Conservation (phyloP, 2,113 vertebrate species). For the Montifringilla adamsi region DNA sequence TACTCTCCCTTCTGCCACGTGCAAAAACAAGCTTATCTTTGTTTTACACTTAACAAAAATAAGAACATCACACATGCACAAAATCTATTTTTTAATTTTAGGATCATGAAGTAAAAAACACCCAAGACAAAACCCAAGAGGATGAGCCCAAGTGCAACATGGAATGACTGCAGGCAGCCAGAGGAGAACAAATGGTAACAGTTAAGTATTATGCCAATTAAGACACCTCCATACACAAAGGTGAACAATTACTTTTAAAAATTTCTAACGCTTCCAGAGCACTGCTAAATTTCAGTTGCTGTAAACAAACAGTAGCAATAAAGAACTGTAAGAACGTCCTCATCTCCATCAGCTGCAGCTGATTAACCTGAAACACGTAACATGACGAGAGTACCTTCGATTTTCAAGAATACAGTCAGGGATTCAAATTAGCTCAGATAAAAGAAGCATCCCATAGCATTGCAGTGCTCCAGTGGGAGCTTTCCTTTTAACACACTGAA, state of each 20-base stretch:
- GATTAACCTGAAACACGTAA: neutral
- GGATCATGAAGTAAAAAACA: neutral
- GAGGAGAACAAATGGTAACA: neutral
- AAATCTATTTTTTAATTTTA: neutral
- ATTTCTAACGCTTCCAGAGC: neutral
- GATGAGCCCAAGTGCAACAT: neutral
- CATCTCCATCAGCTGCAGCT: neutral
- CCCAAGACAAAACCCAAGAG: neutral
- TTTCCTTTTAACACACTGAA: neutral
- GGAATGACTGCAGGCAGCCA: rapidly evolving
- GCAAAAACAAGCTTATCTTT: neutral
- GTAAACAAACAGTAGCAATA: neutral
- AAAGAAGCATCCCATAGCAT: neutral
- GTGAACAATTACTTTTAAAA: neutral
- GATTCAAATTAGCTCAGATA: neutral
- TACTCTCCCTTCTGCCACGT: neutral
- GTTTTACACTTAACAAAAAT: neutral
- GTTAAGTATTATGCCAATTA: neutral
- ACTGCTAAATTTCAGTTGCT: neutral
- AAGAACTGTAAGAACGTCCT: neutral
- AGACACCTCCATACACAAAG: neutral
- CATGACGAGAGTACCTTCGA: neutral
- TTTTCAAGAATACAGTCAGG: neutral
- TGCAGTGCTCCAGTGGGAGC: neutral
- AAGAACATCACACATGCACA: neutral